Conservation (phyloP, 2,888 invertebrate genomes). For the Pseudeuparius sepicola region DNA sequence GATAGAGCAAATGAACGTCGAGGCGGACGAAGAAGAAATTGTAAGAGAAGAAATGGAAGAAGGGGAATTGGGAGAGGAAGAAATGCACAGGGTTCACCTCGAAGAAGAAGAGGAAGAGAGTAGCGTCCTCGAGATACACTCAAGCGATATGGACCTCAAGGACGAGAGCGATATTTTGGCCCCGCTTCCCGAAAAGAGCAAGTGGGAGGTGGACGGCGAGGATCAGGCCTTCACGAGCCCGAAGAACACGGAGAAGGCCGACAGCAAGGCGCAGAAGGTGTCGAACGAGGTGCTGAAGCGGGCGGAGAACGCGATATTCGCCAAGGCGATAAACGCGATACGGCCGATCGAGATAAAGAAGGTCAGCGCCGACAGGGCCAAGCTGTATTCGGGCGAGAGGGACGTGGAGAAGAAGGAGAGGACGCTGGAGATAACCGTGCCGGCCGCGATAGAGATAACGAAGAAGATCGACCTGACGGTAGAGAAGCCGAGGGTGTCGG, state of each 20-base stretch:
- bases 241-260: slow-evolving; percentile 29
- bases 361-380: slow-evolving; percentile 57
- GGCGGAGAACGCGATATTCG: slow-evolving; percentile 86
- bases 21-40: background rate
- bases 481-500: slow-evolving; percentile 47
- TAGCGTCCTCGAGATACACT: slow-evolving; percentile 51
- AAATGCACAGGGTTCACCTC: slow-evolving; percentile 26
- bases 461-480: slow-evolving; percentile 17
- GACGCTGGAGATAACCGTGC: slow-evolving; percentile 11
- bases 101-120: slow-evolving; percentile 39
- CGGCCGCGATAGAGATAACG: slow-evolving; percentile 15
- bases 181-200: slow-evolving; percentile 69
- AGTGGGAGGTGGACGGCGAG: slow-evolving; percentile 79
- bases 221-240: slow-evolving; percentile 28
- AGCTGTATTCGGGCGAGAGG: slow-evolving; percentile 49
- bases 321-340: slow-evolving; percentile 76
- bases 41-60: slow-evolving; percentile 20
- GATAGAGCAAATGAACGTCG: background rate
- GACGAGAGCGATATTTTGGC: slow-evolving; percentile 53
- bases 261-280: slow-evolving; percentile 48
- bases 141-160: slow-evolving; percentile 47
- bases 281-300: slow-evolving; percentile 82
- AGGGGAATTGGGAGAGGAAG: slow-evolving; percentile 24
- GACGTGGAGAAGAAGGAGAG: slow-evolving; percentile 17
- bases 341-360: slow-evolving; percentile 68